Base-by-base conservation (phyloP, 1,140 invertebrate species). In the Popillia japonica region DNA sequence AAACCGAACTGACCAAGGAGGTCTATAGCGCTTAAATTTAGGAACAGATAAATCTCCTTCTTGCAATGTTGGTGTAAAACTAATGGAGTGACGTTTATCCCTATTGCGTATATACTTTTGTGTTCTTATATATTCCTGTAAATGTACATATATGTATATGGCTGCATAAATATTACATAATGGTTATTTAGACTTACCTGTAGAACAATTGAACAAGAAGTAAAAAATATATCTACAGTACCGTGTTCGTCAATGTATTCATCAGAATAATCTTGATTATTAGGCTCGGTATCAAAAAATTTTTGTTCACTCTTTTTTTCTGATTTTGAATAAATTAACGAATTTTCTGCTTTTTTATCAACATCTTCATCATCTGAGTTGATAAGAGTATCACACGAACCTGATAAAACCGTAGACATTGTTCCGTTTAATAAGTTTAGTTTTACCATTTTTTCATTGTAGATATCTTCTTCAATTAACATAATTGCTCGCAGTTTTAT, bases 401-500 rank as follows among this genome's bases (percentile, higher is more conserved):
- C 17, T 10, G 72, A 74, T 41, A 42, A 41, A 3, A n/a, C 34
- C 6, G 17, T 42, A 40, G 72, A 74, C 72, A 74, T 44, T 41
- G 34, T 27, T 17, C 42, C 27, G 14, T 10, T 17, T 44, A 74
- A 4, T 6, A 27, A 11, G n/a, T 74, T 17, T 40, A 41, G n/a
- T 23, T 14, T 22, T 34, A 22, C 3, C 11, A 48, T 11, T 20
- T 48, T 34, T 48, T 76, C 75, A 42, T 76, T 48, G 27, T 76
- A 76, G 8, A 76, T 9, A 40, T 76, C 41, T 76, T 76, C 75
- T 10, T 55, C 14, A 10, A 76, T 42, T 22, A 76, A 42, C 27
- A 76, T 48, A 17, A 76, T 55, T 27, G 17, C 22, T 27, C 75
- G n/a, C 20, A 76, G 27, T 76, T 76, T 76, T 17, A 76, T 55